Conservation (phyloP, 2,113 vertebrate genomes). For the Scomber scombrus region DNA sequence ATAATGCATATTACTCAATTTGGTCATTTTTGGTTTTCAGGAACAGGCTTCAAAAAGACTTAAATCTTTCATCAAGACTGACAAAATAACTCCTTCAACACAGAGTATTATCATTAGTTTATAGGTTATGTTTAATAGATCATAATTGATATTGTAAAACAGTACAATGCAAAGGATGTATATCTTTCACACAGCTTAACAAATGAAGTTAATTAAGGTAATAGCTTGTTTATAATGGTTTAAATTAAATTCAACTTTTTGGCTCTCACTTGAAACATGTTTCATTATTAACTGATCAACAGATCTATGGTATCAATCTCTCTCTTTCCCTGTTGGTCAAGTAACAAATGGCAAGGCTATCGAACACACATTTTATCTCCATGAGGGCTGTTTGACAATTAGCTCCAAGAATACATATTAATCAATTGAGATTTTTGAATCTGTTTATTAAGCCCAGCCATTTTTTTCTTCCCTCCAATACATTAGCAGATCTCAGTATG, state of each 20-base stretch:
- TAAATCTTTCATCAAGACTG: conserved; percentile 5
- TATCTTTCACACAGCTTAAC: too few relatives aligned
- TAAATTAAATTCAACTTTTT: conserved; percentile 56
- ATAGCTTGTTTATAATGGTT: conserved; percentile 39
- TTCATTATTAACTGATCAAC: conserved; percentile 63
- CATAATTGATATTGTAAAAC: neutral
- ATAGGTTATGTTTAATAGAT: too few relatives aligned
- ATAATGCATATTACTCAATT: conserved; percentile 29
- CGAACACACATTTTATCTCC: conserved; percentile 77
- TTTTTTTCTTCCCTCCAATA: conserved; percentile 69
- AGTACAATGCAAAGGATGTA: neutral
- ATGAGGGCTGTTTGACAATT: conserved; percentile 77
- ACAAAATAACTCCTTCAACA: too few relatives aligned
- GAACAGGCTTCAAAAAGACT: neutral
- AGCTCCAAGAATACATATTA: conserved; percentile 81
- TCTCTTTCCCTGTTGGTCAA: conserved; percentile 77
- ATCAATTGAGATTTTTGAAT: conserved; percentile 79
- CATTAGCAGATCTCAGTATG: conserved; percentile 83
- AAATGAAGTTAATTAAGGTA: conserved; percentile 22
- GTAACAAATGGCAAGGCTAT: conserved; percentile 83
- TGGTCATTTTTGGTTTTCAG: neutral
- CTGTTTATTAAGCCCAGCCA: conserved; percentile 77
- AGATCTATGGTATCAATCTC: conserved; percentile 58
- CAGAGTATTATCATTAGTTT: too few relatives aligned
- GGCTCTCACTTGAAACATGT: conserved; percentile 58